phyloP scores from a whole-genome alignment of 35 echinoderm and acorn worm genomes.

The Hemicentrotus pulcherrimus region DNA sequence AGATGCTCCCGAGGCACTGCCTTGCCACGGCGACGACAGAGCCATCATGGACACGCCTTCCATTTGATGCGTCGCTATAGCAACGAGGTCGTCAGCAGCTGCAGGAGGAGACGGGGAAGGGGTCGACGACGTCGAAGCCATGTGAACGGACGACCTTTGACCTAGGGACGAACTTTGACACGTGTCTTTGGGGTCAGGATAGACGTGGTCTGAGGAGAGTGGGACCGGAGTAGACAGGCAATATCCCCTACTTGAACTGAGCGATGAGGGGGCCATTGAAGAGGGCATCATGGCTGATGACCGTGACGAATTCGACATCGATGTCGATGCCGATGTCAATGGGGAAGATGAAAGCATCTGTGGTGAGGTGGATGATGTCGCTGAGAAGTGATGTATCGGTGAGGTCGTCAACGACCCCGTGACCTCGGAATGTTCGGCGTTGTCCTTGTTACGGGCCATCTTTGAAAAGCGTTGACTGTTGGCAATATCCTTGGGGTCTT shows the following conservation, averaged over 20 bases:
- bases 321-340: not conserved
- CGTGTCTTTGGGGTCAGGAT: not conserved
- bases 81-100: not conserved
- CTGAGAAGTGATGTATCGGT: not conserved
- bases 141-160: conserved; percentile 27
- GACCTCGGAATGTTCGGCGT: conserved; percentile 17
- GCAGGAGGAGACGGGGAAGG: not conserved
- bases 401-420: not conserved
- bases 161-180: conserved; percentile 27
- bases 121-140: not conserved
- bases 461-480: conserved; percentile 76
- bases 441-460: conserved; percentile 54
- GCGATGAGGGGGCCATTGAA: not conserved
- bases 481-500: conserved; percentile 78
- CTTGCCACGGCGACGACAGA: not conserved
- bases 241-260: not conserved
- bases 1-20: not conserved
- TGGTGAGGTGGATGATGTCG: not conserved
- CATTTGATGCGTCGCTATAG: not conserved
- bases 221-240: not conserved
- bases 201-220: not conserved
- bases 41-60: conserved; percentile 42
- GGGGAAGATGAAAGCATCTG: not conserved
- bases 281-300: conserved; percentile 8
- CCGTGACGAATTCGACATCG: not conserved